These are phyloP conservation scores for Acanthurus lineatus DNA, from an alignment of 2,797 vertebrate species.

Conservation along the genomic window DNA sequence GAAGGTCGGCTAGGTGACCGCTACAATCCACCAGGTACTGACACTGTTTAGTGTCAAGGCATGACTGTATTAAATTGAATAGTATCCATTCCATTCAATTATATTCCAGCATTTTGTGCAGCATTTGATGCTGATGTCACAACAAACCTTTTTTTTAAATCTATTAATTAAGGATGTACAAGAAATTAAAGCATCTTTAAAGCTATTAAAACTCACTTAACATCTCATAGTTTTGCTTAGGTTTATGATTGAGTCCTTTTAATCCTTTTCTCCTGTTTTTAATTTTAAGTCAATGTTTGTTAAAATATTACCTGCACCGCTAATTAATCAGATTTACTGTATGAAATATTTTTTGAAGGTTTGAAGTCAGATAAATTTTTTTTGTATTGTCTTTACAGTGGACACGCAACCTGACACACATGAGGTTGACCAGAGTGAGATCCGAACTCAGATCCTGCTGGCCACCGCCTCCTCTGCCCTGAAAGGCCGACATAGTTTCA, in stretches of 20 bases:
- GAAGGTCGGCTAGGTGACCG: constrained; percentile 91
- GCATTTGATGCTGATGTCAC: too few relatives aligned
- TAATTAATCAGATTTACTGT: background rate
- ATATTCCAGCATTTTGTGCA: too few relatives aligned
- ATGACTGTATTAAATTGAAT: background rate
- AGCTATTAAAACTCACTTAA: background rate
- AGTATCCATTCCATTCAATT: too few relatives aligned
- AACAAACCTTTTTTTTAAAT: too few relatives aligned
- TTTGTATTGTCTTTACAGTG: constrained; percentile 77
- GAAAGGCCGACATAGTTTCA: constrained; percentile 85
- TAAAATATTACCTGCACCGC: too few relatives aligned
- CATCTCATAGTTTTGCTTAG: background rate
- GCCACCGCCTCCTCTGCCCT: constrained; percentile 87
- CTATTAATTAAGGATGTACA: background rate
- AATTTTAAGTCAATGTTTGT: too few relatives aligned
- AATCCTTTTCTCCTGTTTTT: background rate
- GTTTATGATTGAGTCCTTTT: background rate
- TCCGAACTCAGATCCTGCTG: constrained; percentile 92
- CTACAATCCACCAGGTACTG: constrained; percentile 92
- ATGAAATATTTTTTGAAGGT: background rate
- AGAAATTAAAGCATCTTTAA: background rate
- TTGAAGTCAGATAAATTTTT: background rate
- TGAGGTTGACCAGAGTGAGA: constrained; percentile 91
- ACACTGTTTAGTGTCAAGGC: background rate
- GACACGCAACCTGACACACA: constrained; percentile 91